These are phyloP conservation scores for Antheraea pernyi DNA, from an alignment of 1,140 invertebrate species.

Conservation along the genomic window DNA sequence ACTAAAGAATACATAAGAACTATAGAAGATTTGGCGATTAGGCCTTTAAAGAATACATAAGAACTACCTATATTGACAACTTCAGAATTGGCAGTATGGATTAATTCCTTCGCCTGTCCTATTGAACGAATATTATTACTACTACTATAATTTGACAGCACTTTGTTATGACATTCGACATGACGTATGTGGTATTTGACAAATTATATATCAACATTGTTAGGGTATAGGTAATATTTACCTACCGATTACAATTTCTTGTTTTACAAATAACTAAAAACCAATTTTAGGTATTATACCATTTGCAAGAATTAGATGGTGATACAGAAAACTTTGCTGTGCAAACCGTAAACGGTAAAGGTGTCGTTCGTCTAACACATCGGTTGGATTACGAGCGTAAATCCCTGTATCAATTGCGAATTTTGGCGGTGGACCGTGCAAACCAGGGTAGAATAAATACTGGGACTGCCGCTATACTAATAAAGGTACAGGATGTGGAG, in stretches of 20 bases:
- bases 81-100: too few relatives aligned
- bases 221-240: too few relatives aligned
- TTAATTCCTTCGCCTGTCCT: too few relatives aligned
- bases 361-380: slow-evolving; percentile 88
- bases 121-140: too few relatives aligned
- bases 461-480: slow-evolving; percentile 91
- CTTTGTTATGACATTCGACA: too few relatives aligned
- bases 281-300: slow-evolving; percentile 81
- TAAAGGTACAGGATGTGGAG: slow-evolving; percentile 92
- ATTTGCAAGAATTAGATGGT: slow-evolving; percentile 88
- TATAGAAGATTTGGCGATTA: too few relatives aligned
- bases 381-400: slow-evolving; percentile 93
- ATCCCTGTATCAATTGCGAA: slow-evolving; percentile 91
- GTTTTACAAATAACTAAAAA: background rate
- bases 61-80: too few relatives aligned
- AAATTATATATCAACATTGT: too few relatives aligned
- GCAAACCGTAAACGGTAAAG: slow-evolving; percentile 92
- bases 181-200: too few relatives aligned
- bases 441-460: slow-evolving; percentile 88
- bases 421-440: slow-evolving; percentile 91
- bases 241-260: background rate
- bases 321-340: slow-evolving; percentile 90
- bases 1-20: too few relatives aligned
- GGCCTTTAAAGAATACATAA: too few relatives aligned
- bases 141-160: too few relatives aligned